Evolutionary conservation across 2,113 vertebrate genomes (phyloP).

Genomic region (Ochotona princeps): DNA sequence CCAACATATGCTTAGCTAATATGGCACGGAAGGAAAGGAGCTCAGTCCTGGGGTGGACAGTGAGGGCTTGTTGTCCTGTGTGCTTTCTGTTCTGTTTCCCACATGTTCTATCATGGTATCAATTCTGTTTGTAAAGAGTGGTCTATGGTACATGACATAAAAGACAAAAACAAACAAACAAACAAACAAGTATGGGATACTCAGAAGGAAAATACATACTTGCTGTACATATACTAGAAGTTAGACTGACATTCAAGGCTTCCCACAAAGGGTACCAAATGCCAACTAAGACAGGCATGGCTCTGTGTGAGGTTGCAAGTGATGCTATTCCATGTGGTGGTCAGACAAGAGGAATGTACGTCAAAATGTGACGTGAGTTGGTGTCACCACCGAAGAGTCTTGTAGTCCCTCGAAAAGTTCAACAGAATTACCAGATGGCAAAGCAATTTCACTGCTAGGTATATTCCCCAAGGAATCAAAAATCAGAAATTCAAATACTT

Average conservation of each 20-base stretch:
- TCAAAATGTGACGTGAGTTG: no score
- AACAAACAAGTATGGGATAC: fast-evolving
- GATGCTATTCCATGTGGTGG: no score
- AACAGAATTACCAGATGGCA: background rate
- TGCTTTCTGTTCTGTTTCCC: background rate
- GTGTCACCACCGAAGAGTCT: background rate
- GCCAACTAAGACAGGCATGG: fast-evolving
- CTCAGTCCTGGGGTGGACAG: background rate
- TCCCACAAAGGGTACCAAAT: background rate
- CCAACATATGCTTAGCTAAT: background rate
- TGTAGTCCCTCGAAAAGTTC: background rate
- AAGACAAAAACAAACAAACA: background rate
- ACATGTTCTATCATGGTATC: background rate
- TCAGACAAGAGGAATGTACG: background rate
- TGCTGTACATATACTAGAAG: background rate
- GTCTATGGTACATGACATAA: no score
- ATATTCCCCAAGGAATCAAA: background rate
- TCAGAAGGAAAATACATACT: background rate
- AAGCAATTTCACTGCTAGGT: no score
- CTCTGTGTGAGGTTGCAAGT: no score
- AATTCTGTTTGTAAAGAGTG: background rate
- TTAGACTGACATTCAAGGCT: background rate
- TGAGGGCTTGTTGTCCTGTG: background rate
- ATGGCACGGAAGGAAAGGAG: fast-evolving
- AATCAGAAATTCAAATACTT: background rate